Evolutionary conservation across 2,113 vertebrate species (phyloP).

Genomic region (Trinectes maculatus): DNA sequence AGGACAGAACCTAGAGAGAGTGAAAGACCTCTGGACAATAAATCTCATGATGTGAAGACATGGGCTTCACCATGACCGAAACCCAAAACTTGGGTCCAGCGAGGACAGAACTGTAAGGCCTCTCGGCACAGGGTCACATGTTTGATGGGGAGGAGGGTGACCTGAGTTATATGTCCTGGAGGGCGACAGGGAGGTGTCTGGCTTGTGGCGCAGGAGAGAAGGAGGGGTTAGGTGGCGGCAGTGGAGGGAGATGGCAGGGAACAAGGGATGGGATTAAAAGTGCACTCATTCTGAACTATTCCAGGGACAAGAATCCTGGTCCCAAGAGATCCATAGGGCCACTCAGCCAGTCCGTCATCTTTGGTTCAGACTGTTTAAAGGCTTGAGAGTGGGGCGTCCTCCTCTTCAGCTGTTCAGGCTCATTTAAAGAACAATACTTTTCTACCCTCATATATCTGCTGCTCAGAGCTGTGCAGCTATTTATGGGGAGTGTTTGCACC

Average conservation of each 20-base stretch:
- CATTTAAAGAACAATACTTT: slow-evolving; percentile 78
- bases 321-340: slow-evolving; percentile 63
- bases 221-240: slow-evolving; percentile 1
- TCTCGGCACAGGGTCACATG: slow-evolving; percentile 17
- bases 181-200: slow-evolving; percentile 36
- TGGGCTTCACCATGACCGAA: slow-evolving; percentile 35
- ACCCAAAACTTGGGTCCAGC: slow-evolving; percentile 28
- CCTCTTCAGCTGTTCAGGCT: slow-evolving; percentile 74
- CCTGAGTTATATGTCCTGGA: slow-evolving; percentile 36
- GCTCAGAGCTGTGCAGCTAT: slow-evolving; percentile 60
- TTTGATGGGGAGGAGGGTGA: slow-evolving; percentile 38
- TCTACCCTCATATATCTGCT: slow-evolving; percentile 65
- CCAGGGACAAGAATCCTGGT: slow-evolving; percentile 79
- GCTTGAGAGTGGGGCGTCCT: slow-evolving; percentile 55
- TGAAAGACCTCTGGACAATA: slow-evolving; percentile 43
- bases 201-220: slow-evolving; percentile 6
- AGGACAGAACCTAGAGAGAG: slow-evolving; percentile 32
- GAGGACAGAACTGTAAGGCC: slow-evolving; percentile 18
- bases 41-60: slow-evolving; percentile 64
- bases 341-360: slow-evolving; percentile 68
- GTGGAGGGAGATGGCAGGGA: slow-evolving; percentile 62
- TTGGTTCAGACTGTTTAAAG: slow-evolving; percentile 73
- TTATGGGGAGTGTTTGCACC: slow-evolving; percentile 63
- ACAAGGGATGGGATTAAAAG: slow-evolving; percentile 82
- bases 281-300: slow-evolving; percentile 84